Evolutionary conservation across 2,797 vertebrate genomes (phyloP), one percentile per base, ranked within the genome.

Genomic region (Lacerta agilis): DNA sequence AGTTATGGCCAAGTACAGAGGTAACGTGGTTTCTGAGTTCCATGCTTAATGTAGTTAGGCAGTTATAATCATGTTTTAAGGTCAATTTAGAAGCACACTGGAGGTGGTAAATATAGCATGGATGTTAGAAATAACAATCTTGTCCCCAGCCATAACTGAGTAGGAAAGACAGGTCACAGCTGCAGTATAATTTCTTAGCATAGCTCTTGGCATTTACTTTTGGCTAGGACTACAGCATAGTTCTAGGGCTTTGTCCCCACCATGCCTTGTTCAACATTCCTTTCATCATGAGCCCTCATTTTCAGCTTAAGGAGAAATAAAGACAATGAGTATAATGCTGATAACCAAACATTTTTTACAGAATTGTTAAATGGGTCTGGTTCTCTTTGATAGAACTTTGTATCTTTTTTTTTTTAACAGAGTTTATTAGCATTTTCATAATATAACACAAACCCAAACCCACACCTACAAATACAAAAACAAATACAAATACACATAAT

Each of bases 51-150:
- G 29, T 49, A 82, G 66, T 69, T 78, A 83, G 61, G 45, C 82
- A 78, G 61, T 72, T 79, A 83, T 38, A 72, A 23, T 67, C n/a
- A 49, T 84, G 43, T 55, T 85, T 58, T 86, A 77, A 88, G 90
- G 88, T 71, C 85, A 6, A 75, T 87, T 69, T 84, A 45, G 83
- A 92, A 71, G 89, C 89, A 72, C 49, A 55, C 17, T 67, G 75
- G 78, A 64, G 71, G 23, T 43, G 41, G 33, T 66, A 81, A 81
- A 67, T 89, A 76, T 80, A 89, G 79, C 25, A 79, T 85, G 77
- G 79, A 86, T 72, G 79, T 72, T 86, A 61, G 73, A 86, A 83
- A 71, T 82, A 78, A 89, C 45, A 76, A 11, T 82, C 79, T 76
- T 87, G 43, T 86, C 73, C 9, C 55, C 64, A 38, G 79, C 73